Conservation (phyloP, 2,797 vertebrate species). For the Poecilia velifera region DNA sequence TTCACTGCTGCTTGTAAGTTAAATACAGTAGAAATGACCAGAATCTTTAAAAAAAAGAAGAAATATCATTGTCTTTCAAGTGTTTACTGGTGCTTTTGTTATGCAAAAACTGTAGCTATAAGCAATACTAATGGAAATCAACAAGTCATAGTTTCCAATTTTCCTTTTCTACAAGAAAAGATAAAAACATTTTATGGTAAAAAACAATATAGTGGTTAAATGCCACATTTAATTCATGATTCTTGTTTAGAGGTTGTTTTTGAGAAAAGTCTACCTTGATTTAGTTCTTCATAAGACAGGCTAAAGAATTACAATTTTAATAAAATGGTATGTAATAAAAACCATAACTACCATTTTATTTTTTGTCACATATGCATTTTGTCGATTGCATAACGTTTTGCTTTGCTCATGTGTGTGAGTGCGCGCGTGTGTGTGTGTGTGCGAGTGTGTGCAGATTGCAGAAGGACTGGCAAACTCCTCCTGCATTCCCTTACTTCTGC, state of each 20-base stretch:
- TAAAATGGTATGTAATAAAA: no score
- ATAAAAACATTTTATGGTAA: background rate
- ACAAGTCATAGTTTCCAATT: background rate
- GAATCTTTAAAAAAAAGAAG: background rate
- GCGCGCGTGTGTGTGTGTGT: background rate
- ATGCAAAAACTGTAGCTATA: background rate
- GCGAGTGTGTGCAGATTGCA: conserved; percentile 77
- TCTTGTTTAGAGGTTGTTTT: background rate
- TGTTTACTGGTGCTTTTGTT: background rate
- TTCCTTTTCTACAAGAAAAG: background rate
- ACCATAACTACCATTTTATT: background rate
- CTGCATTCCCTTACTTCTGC: conserved; percentile 75
- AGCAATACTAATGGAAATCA: background rate
- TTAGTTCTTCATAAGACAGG: background rate
- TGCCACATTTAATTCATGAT: background rate
- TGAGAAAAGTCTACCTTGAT: background rate
- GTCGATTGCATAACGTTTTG: background rate
- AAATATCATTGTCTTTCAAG: background rate
- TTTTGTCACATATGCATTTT: background rate
- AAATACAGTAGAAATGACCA: background rate
- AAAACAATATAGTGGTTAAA: background rate
- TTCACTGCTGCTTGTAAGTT: background rate
- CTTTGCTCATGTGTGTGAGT: background rate
- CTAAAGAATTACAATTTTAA: background rate
- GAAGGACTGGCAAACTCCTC: conserved; percentile 79